These are phyloP conservation scores for Clinocottus analis DNA, from an alignment of 2,113 vertebrate species.

Conservation along the genomic window DNA sequence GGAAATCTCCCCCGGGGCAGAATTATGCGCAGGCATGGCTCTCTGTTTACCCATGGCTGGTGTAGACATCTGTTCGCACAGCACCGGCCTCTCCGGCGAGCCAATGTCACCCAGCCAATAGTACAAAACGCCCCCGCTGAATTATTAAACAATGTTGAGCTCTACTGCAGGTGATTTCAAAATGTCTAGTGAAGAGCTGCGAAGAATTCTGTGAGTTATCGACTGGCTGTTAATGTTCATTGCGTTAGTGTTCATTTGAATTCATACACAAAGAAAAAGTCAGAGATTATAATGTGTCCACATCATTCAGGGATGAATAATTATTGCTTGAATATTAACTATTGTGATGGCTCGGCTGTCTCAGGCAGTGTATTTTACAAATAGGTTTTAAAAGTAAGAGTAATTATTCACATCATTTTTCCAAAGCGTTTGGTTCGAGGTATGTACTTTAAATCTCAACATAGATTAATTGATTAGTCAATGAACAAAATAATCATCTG, in stretches of 20 bases:
- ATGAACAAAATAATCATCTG: not conserved
- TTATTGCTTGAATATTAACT: not conserved
- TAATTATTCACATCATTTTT: not conserved
- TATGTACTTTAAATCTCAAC: not conserved
- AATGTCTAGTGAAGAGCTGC: not conserved
- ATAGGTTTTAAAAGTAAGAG: not conserved
- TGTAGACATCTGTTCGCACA: conserved; percentile 80
- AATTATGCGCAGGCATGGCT: conserved; percentile 59
- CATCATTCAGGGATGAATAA: not conserved
- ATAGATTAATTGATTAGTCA: not conserved
- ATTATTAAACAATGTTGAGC: conserved; percentile 66
- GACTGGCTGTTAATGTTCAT: not conserved
- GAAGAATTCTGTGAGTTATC: conserved; percentile 17
- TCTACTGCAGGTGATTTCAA: conserved; percentile 52
- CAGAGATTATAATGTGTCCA: not conserved
- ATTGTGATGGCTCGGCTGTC: not conserved
- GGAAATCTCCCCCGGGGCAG: conserved; percentile 50
- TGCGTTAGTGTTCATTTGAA: not conserved
- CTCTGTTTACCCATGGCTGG: conserved; percentile 71
- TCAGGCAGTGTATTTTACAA: not conserved
- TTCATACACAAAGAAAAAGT: not conserved
- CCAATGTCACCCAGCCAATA: conserved; percentile 73
- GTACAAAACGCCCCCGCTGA: conserved; percentile 64
- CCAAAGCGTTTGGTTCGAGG: not conserved
- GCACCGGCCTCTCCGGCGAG: conserved; percentile 64